phyloP scores from a whole-genome alignment of 2,797 vertebrate genomes.

The Clarias pachynema region DNA sequence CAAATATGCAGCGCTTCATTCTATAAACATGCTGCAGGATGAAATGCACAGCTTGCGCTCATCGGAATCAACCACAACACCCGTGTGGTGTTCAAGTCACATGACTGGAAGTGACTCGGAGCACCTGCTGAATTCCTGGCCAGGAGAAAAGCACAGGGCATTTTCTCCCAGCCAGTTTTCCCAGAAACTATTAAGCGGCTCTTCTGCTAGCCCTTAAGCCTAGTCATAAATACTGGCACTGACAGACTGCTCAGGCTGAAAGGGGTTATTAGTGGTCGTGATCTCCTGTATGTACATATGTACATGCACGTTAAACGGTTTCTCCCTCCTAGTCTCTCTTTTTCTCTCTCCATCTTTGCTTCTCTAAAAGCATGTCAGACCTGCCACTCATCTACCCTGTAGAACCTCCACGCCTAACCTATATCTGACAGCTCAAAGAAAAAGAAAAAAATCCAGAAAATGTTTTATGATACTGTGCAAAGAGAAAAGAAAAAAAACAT shows the following conservation, averaged over 20 bases:
- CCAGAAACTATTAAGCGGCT: conserved; percentile 75
- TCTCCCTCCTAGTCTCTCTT: conserved; percentile 38
- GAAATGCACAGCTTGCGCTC: neutral
- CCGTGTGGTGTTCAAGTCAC: conserved; percentile 26
- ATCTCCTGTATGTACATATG: conserved; percentile 62
- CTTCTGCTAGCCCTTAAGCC: conserved; percentile 74
- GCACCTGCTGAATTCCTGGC: conserved; percentile 72
- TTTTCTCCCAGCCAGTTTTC: conserved; percentile 71
- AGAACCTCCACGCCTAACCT: neutral
- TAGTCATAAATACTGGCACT: conserved; percentile 74
- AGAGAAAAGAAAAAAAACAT: neutral
- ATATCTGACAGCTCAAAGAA: neutral
- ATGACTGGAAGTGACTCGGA: conserved; percentile 11
- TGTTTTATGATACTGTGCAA: neutral
- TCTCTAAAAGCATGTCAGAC: neutral
- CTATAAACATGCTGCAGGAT: conserved; percentile 14
- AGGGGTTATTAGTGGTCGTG: conserved; percentile 69
- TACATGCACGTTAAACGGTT: conserved; percentile 54
- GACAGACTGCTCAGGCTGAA: conserved; percentile 62
- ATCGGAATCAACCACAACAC: conserved; percentile 23
- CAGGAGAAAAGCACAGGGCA: conserved; percentile 65
- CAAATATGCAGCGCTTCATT: neutral
- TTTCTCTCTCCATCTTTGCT: conserved; percentile 47
- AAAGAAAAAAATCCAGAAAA: neutral
- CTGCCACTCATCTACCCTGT: neutral